Base-by-base conservation (phyloP, 2,888 invertebrate species). In the Lysandra coridon region DNA sequence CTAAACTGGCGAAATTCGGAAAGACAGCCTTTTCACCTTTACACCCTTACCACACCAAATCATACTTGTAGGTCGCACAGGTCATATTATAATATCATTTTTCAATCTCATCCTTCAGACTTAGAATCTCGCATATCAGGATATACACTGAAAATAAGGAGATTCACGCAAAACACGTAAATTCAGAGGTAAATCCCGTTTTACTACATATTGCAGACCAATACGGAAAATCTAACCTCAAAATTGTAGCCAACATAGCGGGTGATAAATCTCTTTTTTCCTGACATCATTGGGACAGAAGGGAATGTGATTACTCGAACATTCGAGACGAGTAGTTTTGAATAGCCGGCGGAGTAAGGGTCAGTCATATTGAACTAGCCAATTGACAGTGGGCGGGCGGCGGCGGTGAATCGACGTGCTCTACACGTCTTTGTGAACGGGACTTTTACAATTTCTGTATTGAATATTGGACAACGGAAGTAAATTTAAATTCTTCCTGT, bases 361-460 rank as follows among this genome's bases (percentile, higher is more conserved):
- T 83, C 83, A 80, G 81, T 82, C 80, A 81, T 81, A 83, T 83
- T 81, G 84, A 82, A 81, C 80, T 79, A 83, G 82, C 81, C 85
- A 84, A 83, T 84, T 83, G 84, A 81, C 82, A 81, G 81, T 64
- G 80, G 79, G 76, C 30, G 74, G 40, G 74, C 76, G 23, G 81
- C 76, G 23, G 81, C 79, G 76, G 64, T 77, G 73, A 79, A 73
- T 75, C 84, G 84, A 84, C 84, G 85, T 83, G 83, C 33, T 40
- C 82, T 82, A 84, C 85, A 84, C 83, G 84, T 84, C 87, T 88
- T 88, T 88, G 87, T 86, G 82, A 82, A 80, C 78, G 81, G 53
- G 69, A 75, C 86, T 86, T 87, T 89, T 89, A 85, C 30, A 57
- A 77, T 78, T 74, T 40, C 23, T 17, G 79, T 74, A 40, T 74